Evolutionary conservation across 2,113 vertebrate genomes (phyloP), one percentile per base, ranked within the genome.

Genomic region (Trichomycterus rosablanca): DNA sequence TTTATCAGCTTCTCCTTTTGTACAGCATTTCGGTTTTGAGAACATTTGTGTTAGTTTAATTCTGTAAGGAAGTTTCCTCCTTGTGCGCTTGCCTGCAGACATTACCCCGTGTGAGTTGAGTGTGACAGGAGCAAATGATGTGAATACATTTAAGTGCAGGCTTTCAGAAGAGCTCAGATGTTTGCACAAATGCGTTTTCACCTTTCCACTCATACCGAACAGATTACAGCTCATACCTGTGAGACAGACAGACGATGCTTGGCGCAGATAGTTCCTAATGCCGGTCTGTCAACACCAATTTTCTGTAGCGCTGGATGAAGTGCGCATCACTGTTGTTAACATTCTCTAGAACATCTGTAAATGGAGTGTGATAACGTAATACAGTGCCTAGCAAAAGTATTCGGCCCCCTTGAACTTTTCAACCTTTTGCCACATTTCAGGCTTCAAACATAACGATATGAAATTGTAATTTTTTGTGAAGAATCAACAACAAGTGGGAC

Each of bases 221-320:
- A n/a, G n/a, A n/a, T n/a, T n/a, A n/a, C n/a, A n/a, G n/a, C n/a
- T n/a, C n/a, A n/a, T n/a, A n/a, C n/a, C 16, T 53, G 35, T 44
- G 48, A 59, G 67, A 56, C 48, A 67, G 72, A 67, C 72, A 55
- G 44, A 52, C 40, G 58, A 66, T 71, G 51, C 51, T 35, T 37
- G n/a, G 15, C 57, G 30, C 37, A 62, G 65, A 70, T 43, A 53
- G 69, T 69, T 74, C 44, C 72, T 82, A 85, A 85, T 84, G 79
- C 68, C 69, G 57, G 64, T 73, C 75, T 82, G 81, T 85, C 81
- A 80, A 68, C 77, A 73, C 53, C 78, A 81, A 80, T 84, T 84
- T 78, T 63, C 18, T 32, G 1, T 46, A 14, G 40, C 15, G 39
- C 18, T n/a, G 30, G 46, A 42, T 42, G 19, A 26, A 48, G 55